A percentile compares a stretch with the other conserved stretches of the same genome.
These are phyloP conservation scores for Sander vitreus DNA, from an alignment of 2,113 vertebrate species.

Conservation along the genomic window DNA sequence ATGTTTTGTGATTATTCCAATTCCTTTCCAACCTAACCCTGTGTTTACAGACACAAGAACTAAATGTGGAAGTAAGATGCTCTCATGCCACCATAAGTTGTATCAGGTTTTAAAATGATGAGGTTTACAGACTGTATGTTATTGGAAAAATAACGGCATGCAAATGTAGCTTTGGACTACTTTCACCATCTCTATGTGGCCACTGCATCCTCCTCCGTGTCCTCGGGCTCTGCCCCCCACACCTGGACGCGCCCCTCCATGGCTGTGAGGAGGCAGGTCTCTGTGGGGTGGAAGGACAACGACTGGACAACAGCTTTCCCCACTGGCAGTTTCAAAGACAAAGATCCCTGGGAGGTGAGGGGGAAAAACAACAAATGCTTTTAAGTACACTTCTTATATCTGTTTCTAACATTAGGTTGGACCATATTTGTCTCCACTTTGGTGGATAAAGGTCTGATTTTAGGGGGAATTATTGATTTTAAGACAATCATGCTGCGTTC, in stretches of 20 bases:
- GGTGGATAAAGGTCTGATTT: background rate
- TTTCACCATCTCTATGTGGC: slow-evolving; percentile 23
- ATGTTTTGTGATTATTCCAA: background rate
- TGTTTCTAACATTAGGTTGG: background rate
- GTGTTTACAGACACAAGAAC: background rate
- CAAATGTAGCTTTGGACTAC: background rate
- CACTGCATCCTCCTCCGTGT: slow-evolving; percentile 53
- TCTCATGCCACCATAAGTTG: too few relatives aligned
- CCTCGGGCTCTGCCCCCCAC: slow-evolving; percentile 87
- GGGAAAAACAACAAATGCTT: background rate
- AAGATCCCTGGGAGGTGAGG: slow-evolving; percentile 82
- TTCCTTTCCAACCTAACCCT: background rate
- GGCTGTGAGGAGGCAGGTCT: slow-evolving; percentile 88
- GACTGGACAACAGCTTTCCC: slow-evolving; percentile 91
- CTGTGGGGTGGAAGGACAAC: slow-evolving; percentile 89
- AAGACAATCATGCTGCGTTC: background rate
- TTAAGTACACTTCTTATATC: background rate
- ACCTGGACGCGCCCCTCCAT: slow-evolving; percentile 88
- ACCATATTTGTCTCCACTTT: background rate
- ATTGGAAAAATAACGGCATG: background rate
- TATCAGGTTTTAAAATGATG: too few relatives aligned
- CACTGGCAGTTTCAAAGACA: slow-evolving; percentile 85
- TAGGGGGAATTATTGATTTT: background rate
- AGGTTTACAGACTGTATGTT: too few relatives aligned
- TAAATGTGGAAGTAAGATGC: background rate